phyloP scores from a whole-genome alignment of 1,140 invertebrate genomes.

The Bombus fervidus region DNA sequence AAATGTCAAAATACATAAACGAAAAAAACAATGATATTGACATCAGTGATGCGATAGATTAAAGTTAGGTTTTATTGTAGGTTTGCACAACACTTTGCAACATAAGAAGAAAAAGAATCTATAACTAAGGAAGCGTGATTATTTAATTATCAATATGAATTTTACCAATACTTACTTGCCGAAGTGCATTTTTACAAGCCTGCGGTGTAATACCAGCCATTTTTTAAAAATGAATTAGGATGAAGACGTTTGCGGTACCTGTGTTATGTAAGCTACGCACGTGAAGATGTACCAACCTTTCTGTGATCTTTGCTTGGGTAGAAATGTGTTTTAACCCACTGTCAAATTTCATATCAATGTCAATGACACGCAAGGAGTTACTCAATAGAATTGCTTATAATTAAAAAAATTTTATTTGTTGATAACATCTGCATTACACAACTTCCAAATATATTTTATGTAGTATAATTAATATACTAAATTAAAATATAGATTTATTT shows the following conservation, averaged over 20 bases:
- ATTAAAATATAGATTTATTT: slow-evolving; percentile 1
- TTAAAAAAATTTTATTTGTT: neutral
- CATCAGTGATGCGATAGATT: neutral
- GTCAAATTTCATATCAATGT: neutral
- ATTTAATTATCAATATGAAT: neutral
- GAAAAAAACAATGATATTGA: slow-evolving; percentile 27
- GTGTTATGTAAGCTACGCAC: slow-evolving; percentile 55
- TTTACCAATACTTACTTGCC: slow-evolving; percentile 67
- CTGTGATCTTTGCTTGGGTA: too few species aligned
- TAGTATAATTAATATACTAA: neutral
- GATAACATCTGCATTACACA: neutral
- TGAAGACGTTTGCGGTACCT: slow-evolving; percentile 39
- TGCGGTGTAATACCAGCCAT: slow-evolving; percentile 76
- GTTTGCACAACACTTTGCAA: slow-evolving; percentile 20
- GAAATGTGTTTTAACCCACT: neutral
- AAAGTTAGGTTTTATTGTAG: neutral
- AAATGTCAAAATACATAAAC: neutral
- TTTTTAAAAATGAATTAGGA: slow-evolving; percentile 40
- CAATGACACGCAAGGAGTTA: neutral
- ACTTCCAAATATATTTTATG: neutral
- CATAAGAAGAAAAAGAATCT: neutral
- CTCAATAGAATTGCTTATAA: neutral
- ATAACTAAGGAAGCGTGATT: neutral
- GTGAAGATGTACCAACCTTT: slow-evolving; percentile 36
- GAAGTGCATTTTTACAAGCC: slow-evolving; percentile 72